A percentile compares a stretch with the other conserved stretches of the same genome.
Conservation (phyloP, 2,797 vertebrate genomes). For the Limosa lapponica region DNA sequence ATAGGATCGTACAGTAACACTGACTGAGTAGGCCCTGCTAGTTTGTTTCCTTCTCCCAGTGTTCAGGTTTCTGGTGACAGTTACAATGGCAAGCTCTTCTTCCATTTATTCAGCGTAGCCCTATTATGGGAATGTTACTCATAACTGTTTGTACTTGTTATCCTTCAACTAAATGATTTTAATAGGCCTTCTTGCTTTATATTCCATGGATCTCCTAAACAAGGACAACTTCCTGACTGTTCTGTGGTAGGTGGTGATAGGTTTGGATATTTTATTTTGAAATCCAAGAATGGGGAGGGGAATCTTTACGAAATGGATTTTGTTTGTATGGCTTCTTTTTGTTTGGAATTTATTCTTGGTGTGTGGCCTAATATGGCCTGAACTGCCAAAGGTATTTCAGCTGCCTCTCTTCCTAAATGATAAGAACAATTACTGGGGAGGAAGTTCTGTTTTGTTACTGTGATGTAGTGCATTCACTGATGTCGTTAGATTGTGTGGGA, state of each 20-base stretch:
- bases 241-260: not conserved
- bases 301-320: not conserved
- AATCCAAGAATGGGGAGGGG: not conserved
- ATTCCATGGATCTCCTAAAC: not conserved
- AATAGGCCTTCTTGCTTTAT: not conserved
- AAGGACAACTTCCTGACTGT: not conserved
- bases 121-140: not conserved
- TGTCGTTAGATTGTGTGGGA: not conserved
- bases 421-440: not conserved
- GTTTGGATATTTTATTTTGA: not conserved
- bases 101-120: not conserved
- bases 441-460: not conserved
- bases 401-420: not conserved
- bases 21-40: not conserved
- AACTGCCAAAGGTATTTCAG: not conserved
- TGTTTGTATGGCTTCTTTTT: not conserved
- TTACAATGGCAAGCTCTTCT: not conserved
- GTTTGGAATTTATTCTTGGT: not conserved
- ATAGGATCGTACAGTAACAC: fast-evolving
- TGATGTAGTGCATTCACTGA: not conserved
- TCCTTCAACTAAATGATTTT: not conserved
- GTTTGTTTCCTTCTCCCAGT: not conserved
- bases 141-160: not conserved
- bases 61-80: not conserved
- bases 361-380: not conserved